A percentile compares a stretch with the other conserved stretches of the same genome.
These are phyloP conservation scores for Cryptophagus acutangulus DNA, from an alignment of 2,888 invertebrate species.

Conservation along the genomic window DNA sequence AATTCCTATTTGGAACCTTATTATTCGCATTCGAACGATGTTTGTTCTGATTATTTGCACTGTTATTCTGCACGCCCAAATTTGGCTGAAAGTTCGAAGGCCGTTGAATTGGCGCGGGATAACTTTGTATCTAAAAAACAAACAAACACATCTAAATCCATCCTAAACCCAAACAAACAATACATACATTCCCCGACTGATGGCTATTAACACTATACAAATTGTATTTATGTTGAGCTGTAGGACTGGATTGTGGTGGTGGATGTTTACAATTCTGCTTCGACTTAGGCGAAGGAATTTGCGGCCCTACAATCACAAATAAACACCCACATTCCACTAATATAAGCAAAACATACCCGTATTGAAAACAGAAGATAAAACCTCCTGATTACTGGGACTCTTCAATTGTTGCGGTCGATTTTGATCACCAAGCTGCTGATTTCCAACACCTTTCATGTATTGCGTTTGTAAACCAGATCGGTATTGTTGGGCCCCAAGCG, in stretches of 20 bases:
- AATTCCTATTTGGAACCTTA: constrained; percentile 49
- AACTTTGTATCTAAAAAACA: constrained; percentile 38
- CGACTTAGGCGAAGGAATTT: constrained; percentile 57
- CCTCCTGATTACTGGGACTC: constrained; percentile 53
- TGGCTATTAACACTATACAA: constrained; percentile 52
- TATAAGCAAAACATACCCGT: constrained; percentile 44
- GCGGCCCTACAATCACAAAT: constrained; percentile 44
- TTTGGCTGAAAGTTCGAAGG: constrained; percentile 51
- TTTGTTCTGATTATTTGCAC: constrained; percentile 43
- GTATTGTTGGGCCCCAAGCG: constrained; percentile 59
- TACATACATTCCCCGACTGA: constrained; percentile 35
- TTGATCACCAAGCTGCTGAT: constrained; percentile 39
- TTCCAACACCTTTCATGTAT: constrained; percentile 42
- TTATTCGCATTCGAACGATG: constrained; percentile 43
- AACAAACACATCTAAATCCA: constrained; percentile 7
- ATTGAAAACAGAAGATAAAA: constrained; percentile 55
- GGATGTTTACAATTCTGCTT: constrained; percentile 52
- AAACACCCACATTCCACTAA: background rate
- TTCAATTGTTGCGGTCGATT: constrained; percentile 52
- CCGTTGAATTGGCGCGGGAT: constrained; percentile 54
- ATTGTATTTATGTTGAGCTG: constrained; percentile 53
- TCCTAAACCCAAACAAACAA: constrained; percentile 7
- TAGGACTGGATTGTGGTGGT: constrained; percentile 54
- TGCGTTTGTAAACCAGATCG: constrained; percentile 55
- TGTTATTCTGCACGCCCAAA: constrained; percentile 45